Percentiles rank a stretch among this genome's conserved stretches.
These are phyloP conservation scores for Sorex araneus DNA, from an alignment of 2,113 vertebrate genomes.

Conservation along the genomic window DNA sequence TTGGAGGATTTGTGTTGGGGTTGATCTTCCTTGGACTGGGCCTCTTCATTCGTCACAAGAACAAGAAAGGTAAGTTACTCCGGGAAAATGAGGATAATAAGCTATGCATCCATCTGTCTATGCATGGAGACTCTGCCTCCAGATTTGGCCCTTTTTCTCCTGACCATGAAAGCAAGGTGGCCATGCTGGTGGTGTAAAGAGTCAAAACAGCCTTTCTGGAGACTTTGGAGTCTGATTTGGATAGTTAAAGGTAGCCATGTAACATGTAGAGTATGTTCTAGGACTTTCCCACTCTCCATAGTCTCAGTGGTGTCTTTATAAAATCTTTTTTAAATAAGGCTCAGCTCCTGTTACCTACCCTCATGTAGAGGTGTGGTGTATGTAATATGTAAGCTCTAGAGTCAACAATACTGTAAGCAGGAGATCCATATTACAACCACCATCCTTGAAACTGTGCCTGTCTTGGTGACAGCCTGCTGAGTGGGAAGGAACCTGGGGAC, in stretches of 20 bases:
- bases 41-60: slow-evolving; percentile 1
- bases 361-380: no score
- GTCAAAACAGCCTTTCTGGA: fast-evolving
- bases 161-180: fast-evolving
- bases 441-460: no score
- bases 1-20: slow-evolving; percentile 75
- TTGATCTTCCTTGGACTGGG: slow-evolving; percentile 66
- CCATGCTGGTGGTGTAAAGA: fast-evolving
- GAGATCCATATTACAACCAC: no score
- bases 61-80: slow-evolving; percentile 67
- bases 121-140: not conserved
- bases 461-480: no score
- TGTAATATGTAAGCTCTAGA: no score
- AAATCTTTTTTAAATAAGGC: not conserved
- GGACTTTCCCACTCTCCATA: fast-evolving
- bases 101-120: fast-evolving
- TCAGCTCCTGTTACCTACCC: no score
- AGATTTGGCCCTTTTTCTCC: no score
- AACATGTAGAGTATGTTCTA: fast-evolving
- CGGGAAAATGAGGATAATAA: fast-evolving
- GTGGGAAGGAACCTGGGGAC: no score
- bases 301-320: not conserved
- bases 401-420: no score
- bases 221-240: not conserved
- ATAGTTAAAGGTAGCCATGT: fast-evolving